A percentile compares a stretch with the other conserved stretches of the same genome.
Evolutionary conservation across 2,888 invertebrate genomes (phyloP).

Genomic region (Epinotia bilunana): DNA sequence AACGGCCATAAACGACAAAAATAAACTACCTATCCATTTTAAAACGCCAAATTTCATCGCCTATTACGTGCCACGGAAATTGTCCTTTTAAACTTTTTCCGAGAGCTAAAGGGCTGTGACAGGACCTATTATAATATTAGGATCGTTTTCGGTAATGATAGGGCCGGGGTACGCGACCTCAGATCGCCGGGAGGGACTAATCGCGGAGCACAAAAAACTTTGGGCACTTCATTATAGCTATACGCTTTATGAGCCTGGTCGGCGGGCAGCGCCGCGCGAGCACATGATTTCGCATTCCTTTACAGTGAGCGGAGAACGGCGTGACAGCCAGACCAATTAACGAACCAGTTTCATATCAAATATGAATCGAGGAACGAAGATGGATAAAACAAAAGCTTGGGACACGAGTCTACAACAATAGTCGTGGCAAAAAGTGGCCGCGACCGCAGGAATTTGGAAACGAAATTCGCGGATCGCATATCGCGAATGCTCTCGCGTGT

Average conservation of each 20-base stretch:
- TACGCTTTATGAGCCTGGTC: constrained; percentile 57
- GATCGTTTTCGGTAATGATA: constrained; percentile 82
- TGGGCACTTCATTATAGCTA: constrained; percentile 78
- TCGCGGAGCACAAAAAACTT: constrained; percentile 74
- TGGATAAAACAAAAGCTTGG: constrained; percentile 45
- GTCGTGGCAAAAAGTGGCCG: constrained; percentile 73
- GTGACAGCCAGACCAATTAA: constrained; percentile 62
- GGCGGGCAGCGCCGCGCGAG: constrained; percentile 50
- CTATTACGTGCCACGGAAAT: constrained; percentile 75
- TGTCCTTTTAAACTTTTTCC: constrained; percentile 77
- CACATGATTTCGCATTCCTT: constrained; percentile 70
- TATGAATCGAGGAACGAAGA: constrained; percentile 53
- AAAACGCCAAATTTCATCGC: constrained; percentile 74
- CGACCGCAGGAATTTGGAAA: constrained; percentile 76
- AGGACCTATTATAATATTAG: constrained; percentile 83
- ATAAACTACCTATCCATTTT: constrained; percentile 70
- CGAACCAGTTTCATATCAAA: constrained; percentile 56
- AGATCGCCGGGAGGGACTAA: constrained; percentile 76
- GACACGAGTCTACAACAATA: constrained; percentile 67
- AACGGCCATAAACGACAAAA: constrained; percentile 60
- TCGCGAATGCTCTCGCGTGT: constrained; percentile 83
- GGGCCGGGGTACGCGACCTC: constrained; percentile 74
- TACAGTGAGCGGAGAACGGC: constrained; percentile 58
- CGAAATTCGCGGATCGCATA: constrained; percentile 83
- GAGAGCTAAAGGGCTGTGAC: constrained; percentile 74